Conservation (phyloP, 1,140 invertebrate genomes). For the Agraylea sexmaculata region DNA sequence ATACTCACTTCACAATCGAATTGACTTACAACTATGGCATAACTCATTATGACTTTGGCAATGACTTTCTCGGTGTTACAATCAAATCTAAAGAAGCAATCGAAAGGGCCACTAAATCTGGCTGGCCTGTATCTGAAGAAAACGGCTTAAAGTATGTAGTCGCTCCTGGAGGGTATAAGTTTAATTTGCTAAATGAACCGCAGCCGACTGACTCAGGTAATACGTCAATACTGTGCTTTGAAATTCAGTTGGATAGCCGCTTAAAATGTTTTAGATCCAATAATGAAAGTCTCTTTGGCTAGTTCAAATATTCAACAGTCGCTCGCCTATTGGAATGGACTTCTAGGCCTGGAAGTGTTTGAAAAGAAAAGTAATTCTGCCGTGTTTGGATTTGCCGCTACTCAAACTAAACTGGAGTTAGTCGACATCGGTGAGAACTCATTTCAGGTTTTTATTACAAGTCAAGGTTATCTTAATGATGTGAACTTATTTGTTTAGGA, state of each 20-base stretch:
- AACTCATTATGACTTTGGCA: conserved; percentile 66
- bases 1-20: conserved; percentile 91
- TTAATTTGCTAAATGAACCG: conserved; percentile 63
- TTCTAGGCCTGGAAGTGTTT: conserved; percentile 63
- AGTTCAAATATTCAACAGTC: conserved; percentile 68
- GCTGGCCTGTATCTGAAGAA: conserved; percentile 54
- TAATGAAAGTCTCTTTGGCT: conserved; percentile 68
- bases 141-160: conserved; percentile 49
- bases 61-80: conserved; percentile 83
- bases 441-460: conserved; percentile 17
- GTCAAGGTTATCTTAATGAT: conserved; percentile 2
- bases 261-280: conserved; percentile 53
- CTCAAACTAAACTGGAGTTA: conserved; percentile 68
- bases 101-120: conserved; percentile 52
- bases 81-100: conserved; percentile 68
- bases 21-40: conserved; percentile 97
- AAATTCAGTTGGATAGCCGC: neutral
- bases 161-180: conserved; percentile 87
- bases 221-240: neutral
- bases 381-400: conserved; percentile 56
- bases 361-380: conserved; percentile 45
- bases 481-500: conserved; percentile 31
- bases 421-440: conserved; percentile 49
- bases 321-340: conserved; percentile 69
- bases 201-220: conserved; percentile 51